Evolutionary conservation across 2,797 vertebrate species (phyloP).

Genomic region (Micromesistius poutassou): DNA sequence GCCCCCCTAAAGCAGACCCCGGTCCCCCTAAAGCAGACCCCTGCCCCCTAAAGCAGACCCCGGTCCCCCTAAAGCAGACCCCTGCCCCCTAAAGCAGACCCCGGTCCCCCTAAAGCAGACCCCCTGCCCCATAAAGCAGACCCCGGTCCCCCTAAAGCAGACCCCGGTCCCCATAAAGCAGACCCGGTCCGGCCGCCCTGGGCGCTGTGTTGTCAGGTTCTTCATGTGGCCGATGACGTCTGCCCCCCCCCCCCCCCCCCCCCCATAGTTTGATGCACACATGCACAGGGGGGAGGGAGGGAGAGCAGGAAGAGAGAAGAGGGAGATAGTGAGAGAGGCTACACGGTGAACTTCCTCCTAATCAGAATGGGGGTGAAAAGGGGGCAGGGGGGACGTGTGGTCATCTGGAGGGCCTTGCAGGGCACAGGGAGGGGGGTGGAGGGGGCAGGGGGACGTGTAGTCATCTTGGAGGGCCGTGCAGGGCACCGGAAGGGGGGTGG

Average conservation of each 20-base stretch:
- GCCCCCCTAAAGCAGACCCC: too few species aligned
- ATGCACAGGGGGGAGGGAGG: constrained; percentile 37
- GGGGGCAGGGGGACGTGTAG: constrained; percentile 3
- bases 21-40: constrained; percentile 8
- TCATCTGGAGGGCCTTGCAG: background rate
- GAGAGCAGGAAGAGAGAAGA: constrained; percentile 28
- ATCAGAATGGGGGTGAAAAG: constrained; percentile 40
- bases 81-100: too few species aligned
- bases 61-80: constrained; percentile 40
- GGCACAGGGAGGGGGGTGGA: constrained; percentile 42
- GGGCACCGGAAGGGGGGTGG: constrained; percentile 41
- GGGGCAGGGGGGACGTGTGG: constrained; percentile 20
- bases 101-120: constrained; percentile 12
- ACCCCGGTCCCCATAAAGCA: constrained; percentile 62
- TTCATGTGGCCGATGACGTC: background rate
- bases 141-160: constrained; percentile 33
- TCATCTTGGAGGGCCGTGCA: background rate
- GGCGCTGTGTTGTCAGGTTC: background rate
- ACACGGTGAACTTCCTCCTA: background rate
- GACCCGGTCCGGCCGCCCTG: background rate
- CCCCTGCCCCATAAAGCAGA: constrained; percentile 38
- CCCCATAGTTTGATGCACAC: constrained; percentile 3
- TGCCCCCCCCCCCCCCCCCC: constrained; percentile 21
- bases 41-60: constrained; percentile 66
- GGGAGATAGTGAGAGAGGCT: constrained; percentile 41